phyloP scores from a whole-genome alignment of 2,113 vertebrate genomes.

The Elephantulus edwardii region DNA sequence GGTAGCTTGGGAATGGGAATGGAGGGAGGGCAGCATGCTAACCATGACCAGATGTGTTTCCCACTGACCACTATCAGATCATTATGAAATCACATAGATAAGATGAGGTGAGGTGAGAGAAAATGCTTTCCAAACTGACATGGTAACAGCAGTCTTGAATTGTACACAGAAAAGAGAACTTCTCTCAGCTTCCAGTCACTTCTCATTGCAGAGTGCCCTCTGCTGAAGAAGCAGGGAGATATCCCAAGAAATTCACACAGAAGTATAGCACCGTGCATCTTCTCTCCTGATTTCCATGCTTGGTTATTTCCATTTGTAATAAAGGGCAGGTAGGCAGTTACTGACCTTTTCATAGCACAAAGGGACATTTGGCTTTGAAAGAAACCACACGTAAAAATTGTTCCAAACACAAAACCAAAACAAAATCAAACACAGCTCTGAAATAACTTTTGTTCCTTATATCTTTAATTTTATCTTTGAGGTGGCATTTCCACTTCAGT shows the following conservation, averaged over 20 bases:
- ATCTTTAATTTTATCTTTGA: conserved; percentile 16
- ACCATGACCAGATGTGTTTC: not conserved
- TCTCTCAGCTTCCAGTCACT: conserved; percentile 72
- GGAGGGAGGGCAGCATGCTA: not conserved
- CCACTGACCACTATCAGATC: not conserved
- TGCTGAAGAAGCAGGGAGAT: conserved; percentile 77
- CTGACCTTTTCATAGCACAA: conserved; percentile 3
- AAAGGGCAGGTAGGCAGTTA: not conserved
- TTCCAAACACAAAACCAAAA: not conserved
- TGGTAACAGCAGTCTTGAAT: conserved; percentile 31
- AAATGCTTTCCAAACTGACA: not conserved
- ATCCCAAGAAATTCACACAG: conserved; percentile 57
- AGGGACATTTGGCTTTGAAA: conserved; percentile 15
- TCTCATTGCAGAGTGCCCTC: conserved; percentile 83
- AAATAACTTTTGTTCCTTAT: not conserved
- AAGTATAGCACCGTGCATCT: conserved; percentile 11
- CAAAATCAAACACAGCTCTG: not conserved
- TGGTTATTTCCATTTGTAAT: not conserved
- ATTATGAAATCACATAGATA: not conserved
- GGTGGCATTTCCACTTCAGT: not conserved
- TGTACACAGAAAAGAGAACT: not conserved
- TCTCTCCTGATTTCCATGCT: not conserved
- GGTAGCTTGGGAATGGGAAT: not conserved
- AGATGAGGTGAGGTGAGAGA: not conserved
- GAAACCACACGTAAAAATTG: not conserved